Evolutionary conservation across 2,113 vertebrate species (phyloP), one percentile per base, ranked within the genome.

Genomic region (Toxostoma redivivum): DNA sequence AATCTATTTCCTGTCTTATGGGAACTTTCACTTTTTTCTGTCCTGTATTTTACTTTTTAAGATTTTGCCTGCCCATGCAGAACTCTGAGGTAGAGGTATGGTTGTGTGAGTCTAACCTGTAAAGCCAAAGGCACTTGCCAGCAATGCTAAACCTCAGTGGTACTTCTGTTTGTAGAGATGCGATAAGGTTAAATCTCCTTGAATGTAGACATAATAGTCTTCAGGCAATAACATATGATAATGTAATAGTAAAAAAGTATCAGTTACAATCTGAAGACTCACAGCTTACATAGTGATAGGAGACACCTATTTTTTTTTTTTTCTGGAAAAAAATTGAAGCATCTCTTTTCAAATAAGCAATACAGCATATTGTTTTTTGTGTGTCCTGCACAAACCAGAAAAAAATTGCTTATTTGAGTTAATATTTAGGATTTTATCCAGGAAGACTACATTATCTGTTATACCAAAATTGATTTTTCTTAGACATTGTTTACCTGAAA

Each of bases 1-100:
- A 84, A 91, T 95, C 64, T 94, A 64, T 93, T 93, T 92, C 86
- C n/a, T 88, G 28, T 28, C 82, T 93, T 95, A 71, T 8, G 5
- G 10, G 51, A 51, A 53, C 12, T 95, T 95, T 88, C 37, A 33
- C 4, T 90, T 91, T 90, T 81, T n/a, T 93, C 87, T 92, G 24
- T 88, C 12, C 64, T 82, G 50, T 76, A 79, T 83, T 92, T 77
- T 86, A 37, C 81, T 27, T 66, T 19, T 69, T 65, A 94, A 42
- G 27, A 44, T 60, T 50, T 86, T 69, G 23, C 15, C 12, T 62
- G 25, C 28, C 21, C 72, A 44, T 70, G n/a, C n/a, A 88, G 35
- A 44, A 18, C 15, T 40, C 69, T 78, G 37, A 81, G 23, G 35
- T 44, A 81, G 31, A 67, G 25, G 6, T 82, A 40, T 35, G 42